Evolutionary conservation across 2,888 invertebrate species (phyloP), one percentile per base, ranked within the genome.

Genomic region (Eupithecia subumbrata): DNA sequence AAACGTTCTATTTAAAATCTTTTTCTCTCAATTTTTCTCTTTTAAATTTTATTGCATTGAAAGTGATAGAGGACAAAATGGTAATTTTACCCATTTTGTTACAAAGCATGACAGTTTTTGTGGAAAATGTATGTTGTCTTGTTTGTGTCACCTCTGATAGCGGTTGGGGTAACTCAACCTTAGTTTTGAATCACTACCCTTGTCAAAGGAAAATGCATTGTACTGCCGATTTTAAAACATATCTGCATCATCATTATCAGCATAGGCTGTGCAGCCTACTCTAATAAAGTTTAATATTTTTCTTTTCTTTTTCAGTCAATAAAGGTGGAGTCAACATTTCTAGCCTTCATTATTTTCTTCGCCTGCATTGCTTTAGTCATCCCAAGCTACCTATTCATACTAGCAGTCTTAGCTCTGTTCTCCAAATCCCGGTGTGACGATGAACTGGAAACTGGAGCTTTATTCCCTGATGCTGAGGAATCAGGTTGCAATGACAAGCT

Each of bases 261-360:
- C 48, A 48, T 48, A 14, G 14, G 43, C 12, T 75, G 37, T 37
- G 40, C 40, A 43, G 4, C 43, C 12, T 12, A 12, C 14, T 43
- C 48, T 48, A 0, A 48, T 48, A 48, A 48, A 48, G n/a, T 18
- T 30, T 63, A 2, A 34, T 30, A 18, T 22, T 40, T 25, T 22
- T 43, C 37, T 22, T 43, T 43, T 68, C 7, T 14, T 43, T 81
- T 80, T 64, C 93, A 97, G 97, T 96, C 96, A 70, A 94, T 97
- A 84, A 96, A 96, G 91, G 95, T 97, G 85, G 97, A 97, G 87
- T 96, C 96, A 18, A 96, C 96, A 63, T 97, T 97, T 87, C 93
- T 97, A 77, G 95, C 95, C 22, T 92, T 96, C 82, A 95, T 97
- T 85, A 95, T 96, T 78, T 88, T 96, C 68, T 96, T 96, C 82